phyloP scores from a whole-genome alignment of 2,888 invertebrate species.

The Pachliopta kotzebuea region DNA sequence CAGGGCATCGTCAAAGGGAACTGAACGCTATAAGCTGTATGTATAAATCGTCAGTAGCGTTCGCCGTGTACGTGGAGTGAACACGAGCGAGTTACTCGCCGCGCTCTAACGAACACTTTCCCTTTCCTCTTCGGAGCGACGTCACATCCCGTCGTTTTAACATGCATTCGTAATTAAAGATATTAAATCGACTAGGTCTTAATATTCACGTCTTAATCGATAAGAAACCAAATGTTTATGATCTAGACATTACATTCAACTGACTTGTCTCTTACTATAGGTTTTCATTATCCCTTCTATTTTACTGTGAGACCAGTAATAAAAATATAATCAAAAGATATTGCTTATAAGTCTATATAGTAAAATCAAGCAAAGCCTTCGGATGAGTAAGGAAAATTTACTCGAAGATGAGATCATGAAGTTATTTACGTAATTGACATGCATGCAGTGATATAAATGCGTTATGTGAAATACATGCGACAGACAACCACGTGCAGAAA shows the following conservation, averaged over 20 bases:
- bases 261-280: not conserved
- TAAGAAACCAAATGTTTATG: slow-evolving; percentile 17
- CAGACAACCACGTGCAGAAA: slow-evolving; percentile 41
- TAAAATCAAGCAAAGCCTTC: slow-evolving; percentile 20
- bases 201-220: slow-evolving; percentile 12
- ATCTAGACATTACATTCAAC: not conserved
- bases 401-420: slow-evolving; percentile 26
- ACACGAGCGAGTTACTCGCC: slow-evolving; percentile 52
- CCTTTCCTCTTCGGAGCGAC: slow-evolving; percentile 50
- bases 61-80: slow-evolving; percentile 1
- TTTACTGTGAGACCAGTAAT: not conserved
- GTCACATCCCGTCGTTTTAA: slow-evolving; percentile 46
- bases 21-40: slow-evolving; percentile 29
- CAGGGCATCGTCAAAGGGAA: slow-evolving; percentile 47
- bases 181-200: slow-evolving; percentile 26
- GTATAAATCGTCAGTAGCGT: not conserved
- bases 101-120: slow-evolving; percentile 69
- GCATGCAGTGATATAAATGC: slow-evolving; percentile 27
- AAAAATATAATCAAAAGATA: not conserved
- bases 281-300: too few relatives aligned
- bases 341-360: not conserved
- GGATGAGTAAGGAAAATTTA: slow-evolving; percentile 13
- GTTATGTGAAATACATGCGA: slow-evolving; percentile 23
- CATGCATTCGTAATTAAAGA: slow-evolving; percentile 28
- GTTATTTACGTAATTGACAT: slow-evolving; percentile 25